Base-by-base conservation (phyloP, 1,140 invertebrate species). In the Oscheius sp. region DNA sequence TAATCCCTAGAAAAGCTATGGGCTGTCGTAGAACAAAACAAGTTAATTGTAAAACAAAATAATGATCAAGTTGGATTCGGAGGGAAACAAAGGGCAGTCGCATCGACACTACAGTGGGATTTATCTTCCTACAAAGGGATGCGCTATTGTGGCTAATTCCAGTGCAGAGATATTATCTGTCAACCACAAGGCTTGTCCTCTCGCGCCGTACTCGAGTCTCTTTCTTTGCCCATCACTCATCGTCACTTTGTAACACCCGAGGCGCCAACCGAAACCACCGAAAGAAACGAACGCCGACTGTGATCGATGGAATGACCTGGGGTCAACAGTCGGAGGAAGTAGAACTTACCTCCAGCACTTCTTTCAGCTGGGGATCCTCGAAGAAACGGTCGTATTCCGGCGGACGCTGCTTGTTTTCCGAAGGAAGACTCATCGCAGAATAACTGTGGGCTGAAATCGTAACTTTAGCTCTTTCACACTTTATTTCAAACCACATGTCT, bases 341-440 rank as follows among this genome's bases (percentile, higher is more conserved):
- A 67, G 29, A 42, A 49, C 67, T 35, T 18, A 55, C 67, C 29
- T 68, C 67, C 20, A 68, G 45, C 49, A 68, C 55, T 18, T 36
- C 34, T 42, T 49, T 58, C 2, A 68, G 26, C 29, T 68, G 32
- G 4, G 67, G 67, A 31, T 68, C 55, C 23, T 68, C 67, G 35
- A 68, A 68, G 55, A 68, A 68, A 23, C 61, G 36, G 20, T 68
- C 67, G 18, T 58, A 68, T 29, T 68, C 67, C 7, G 15, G 49
- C 4, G 49, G 7, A 7, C 49, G 49, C 7, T 23, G 7, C 7
- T 23, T 7, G 49, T 55, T 55, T 26, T 55, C 49, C 23, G 49
- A 55, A 4, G 49, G 49, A 7, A 55, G 49, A 55, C 49, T 55
- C 15, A 55, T 23, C 7, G 49, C 49, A 7, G 49, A 55, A 26